Percentiles rank a stretch among this genome's conserved stretches.
phyloP scores from a whole-genome alignment of 1,140 invertebrate genomes.

The Saxidomus purpurata region DNA sequence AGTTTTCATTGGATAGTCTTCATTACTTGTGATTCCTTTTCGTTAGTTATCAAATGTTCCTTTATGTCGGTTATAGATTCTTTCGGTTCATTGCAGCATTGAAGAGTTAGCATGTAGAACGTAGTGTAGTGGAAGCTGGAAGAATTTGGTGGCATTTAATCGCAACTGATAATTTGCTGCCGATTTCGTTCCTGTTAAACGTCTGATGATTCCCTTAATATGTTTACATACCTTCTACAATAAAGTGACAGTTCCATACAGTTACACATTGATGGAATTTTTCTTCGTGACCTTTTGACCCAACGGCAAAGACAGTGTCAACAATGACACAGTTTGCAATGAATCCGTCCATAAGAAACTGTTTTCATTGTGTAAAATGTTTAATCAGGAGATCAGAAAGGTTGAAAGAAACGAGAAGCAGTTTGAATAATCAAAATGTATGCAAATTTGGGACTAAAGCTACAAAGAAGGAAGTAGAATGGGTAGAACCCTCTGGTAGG shows the following conservation, averaged over 20 bases:
- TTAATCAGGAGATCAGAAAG: not conserved
- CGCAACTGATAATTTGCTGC: no score
- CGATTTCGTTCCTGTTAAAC: no score
- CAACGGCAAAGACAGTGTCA: not conserved
- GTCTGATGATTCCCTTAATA: no score
- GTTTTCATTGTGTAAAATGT: conserved; percentile 36
- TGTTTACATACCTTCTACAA: no score
- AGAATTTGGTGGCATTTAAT: no score
- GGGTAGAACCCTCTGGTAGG: conserved; percentile 79
- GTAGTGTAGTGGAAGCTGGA: no score
- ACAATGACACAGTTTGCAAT: not conserved
- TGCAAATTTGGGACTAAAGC: not conserved
- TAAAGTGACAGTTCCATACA: not conserved
- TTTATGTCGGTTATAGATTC: no score
- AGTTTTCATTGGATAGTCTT: no score
- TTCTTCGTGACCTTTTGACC: conserved; percentile 42
- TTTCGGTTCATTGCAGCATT: no score
- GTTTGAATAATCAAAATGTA: not conserved
- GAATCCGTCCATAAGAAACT: conserved; percentile 6
- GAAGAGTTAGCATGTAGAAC: no score
- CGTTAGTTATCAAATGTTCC: no score
- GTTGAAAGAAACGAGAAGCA: not conserved
- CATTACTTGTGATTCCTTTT: no score
- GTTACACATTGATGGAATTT: not conserved
- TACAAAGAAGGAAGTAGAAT: conserved; percentile 34